These are phyloP conservation scores for Labeo rohita DNA, from an alignment of 2,113 vertebrate genomes.

Conservation along the genomic window DNA sequence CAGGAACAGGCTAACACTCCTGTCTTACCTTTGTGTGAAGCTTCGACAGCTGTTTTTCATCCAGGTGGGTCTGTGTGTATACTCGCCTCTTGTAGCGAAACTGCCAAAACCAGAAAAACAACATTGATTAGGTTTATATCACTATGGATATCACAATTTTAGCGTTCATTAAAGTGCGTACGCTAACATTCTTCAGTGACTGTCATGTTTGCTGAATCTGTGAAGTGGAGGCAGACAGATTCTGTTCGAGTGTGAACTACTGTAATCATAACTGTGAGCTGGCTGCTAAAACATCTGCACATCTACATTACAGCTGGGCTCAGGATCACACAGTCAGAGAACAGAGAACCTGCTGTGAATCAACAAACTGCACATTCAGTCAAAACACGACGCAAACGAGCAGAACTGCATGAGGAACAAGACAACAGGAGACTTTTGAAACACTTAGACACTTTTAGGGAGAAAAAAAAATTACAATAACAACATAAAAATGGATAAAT, in stretches of 20 bases:
- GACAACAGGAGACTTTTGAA: not conserved
- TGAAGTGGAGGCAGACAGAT: not conserved
- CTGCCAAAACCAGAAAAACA: slow-evolving; percentile 73
- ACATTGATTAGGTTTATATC: not conserved
- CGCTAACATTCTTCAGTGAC: not conserved
- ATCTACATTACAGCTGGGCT: not conserved
- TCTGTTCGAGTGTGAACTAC: not conserved
- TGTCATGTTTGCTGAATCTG: not conserved
- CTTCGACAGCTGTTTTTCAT: slow-evolving; percentile 95
- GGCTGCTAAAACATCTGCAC: slow-evolving; percentile 17
- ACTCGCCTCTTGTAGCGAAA: slow-evolving; percentile 97
- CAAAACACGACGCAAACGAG: not conserved
- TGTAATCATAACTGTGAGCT: not conserved
- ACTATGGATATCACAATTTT: not conserved
- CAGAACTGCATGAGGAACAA: not conserved
- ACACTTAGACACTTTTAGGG: not conserved
- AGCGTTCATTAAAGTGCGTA: not conserved
- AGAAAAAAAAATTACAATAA: not conserved
- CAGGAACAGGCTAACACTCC: not conserved
- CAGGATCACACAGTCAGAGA: not conserved
- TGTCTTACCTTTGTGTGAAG: slow-evolving; percentile 92
- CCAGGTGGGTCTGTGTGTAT: slow-evolving; percentile 90
- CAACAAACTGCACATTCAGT: slow-evolving; percentile 9
- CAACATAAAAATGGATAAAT: not conserved
- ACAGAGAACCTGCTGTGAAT: not conserved